Evolutionary conservation across 2,888 invertebrate species (phyloP).

Genomic region (Folsomia manolachei): DNA sequence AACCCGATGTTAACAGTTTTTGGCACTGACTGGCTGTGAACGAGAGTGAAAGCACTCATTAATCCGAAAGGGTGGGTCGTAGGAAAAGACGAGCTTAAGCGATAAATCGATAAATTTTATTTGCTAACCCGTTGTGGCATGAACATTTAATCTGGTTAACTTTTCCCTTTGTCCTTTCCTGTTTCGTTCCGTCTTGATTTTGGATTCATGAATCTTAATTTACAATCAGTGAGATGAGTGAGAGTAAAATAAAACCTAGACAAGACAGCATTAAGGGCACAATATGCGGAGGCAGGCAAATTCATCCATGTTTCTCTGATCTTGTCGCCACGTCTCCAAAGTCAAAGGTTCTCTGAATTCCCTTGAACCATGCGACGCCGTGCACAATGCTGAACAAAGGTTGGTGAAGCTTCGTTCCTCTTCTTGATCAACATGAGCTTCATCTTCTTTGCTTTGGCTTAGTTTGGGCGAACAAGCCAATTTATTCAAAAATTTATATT

Average conservation of each 20-base stretch:
- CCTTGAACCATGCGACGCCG: not conserved
- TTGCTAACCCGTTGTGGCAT: constrained; percentile 6
- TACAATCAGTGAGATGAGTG: not conserved
- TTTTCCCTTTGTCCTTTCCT: not conserved
- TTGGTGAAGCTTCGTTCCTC: not conserved
- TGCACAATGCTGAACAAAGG: too few species aligned
- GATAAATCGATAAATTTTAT: constrained; percentile 6
- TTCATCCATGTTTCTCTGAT: too few species aligned
- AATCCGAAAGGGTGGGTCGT: not conserved
- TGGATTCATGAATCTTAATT: not conserved
- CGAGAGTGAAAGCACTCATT: not conserved
- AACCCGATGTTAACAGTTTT: too few species aligned
- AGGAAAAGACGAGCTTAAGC: not conserved
- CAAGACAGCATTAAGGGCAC: not conserved
- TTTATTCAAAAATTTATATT: not conserved
- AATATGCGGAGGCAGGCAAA: too few species aligned
- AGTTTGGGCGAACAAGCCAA: not conserved
- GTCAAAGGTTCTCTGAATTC: not conserved
- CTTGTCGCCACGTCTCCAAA: not conserved
- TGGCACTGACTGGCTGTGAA: not conserved
- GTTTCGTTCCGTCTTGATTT: not conserved
- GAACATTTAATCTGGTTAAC: constrained; percentile 17
- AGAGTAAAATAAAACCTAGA: not conserved
- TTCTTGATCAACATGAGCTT: not conserved
- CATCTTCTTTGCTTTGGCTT: not conserved